A percentile compares a stretch with the other conserved stretches of the same genome.
These are phyloP conservation scores for Coenobita brevimanus DNA, from an alignment of 1,140 invertebrate genomes.

Conservation along the genomic window DNA sequence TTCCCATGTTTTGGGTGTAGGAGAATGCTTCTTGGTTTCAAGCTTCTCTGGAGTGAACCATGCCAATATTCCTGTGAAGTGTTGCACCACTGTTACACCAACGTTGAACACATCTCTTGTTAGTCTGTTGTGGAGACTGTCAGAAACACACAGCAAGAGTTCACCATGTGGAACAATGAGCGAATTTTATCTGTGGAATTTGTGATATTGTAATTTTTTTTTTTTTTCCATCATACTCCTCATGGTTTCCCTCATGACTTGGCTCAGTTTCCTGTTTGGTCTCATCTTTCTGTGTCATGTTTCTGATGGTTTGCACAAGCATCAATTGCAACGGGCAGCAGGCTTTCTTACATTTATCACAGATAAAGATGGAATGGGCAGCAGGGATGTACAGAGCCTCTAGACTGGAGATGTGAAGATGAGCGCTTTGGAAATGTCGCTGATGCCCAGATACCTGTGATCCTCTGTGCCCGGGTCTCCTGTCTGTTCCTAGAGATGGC, in stretches of 20 bases:
- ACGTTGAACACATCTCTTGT: constrained; percentile 55
- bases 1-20: constrained; percentile 34
- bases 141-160: constrained; percentile 51
- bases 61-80: constrained; percentile 46
- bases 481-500: constrained; percentile 62
- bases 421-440: not conserved
- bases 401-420: too few relatives aligned
- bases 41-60: constrained; percentile 48
- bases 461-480: constrained; percentile 4
- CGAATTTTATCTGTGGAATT: constrained; percentile 2
- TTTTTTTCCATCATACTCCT: too few relatives aligned
- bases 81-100: constrained; percentile 44
- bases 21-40: constrained; percentile 29
- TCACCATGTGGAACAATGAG: constrained; percentile 31
- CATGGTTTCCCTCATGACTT: not conserved
- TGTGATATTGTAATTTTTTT: too few relatives aligned
- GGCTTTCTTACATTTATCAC: constrained; percentile 46
- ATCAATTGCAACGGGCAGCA: constrained; percentile 54
- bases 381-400: constrained; percentile 6
- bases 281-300: constrained; percentile 47
- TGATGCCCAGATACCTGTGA: constrained; percentile 37
- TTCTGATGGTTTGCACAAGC: constrained; percentile 61
- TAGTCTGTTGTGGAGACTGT: constrained; percentile 51
- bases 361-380: constrained; percentile 27
- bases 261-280: constrained; percentile 13